These are phyloP conservation scores for Pocillopora grandis DNA, from an alignment of 92 coral and sea anemone genomes.

Conservation along the genomic window DNA sequence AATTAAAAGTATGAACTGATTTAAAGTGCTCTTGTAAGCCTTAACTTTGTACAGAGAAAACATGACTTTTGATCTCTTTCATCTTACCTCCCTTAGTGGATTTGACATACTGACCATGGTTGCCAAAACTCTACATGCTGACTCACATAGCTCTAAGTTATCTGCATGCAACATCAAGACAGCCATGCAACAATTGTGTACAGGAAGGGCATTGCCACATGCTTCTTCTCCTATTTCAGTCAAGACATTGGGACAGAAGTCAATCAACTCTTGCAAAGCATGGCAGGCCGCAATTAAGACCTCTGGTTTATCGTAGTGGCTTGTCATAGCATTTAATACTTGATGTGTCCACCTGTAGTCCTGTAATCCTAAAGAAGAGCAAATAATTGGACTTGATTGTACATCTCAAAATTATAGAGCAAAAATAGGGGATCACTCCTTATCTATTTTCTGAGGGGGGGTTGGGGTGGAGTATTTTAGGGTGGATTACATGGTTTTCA, in stretches of 20 bases:
- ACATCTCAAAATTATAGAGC: too few species aligned
- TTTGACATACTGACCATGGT: conserved; percentile 56
- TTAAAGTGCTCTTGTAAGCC: too few species aligned
- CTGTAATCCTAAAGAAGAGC: conserved; percentile 44
- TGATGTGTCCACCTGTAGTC: conserved; percentile 70
- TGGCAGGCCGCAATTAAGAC: conserved; percentile 71
- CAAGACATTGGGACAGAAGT: conserved; percentile 63
- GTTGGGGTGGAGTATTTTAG: too few species aligned
- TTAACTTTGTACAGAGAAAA: too few species aligned
- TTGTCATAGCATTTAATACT: conserved; percentile 78
- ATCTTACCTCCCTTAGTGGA: conserved; percentile 70
- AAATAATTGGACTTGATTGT: not conserved
- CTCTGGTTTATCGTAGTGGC: conserved; percentile 70
- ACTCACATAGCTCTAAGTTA: conserved; percentile 54
- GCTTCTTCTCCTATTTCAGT: conserved; percentile 63
- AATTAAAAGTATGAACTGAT: too few species aligned
- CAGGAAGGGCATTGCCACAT: conserved; percentile 52
- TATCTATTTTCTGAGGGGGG: too few species aligned
- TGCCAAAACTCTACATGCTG: conserved; percentile 68
- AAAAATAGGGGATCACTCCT: too few species aligned
- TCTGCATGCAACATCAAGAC: conserved; percentile 70
- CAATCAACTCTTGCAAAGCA: conserved; percentile 60
- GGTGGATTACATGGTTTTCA: too few species aligned
- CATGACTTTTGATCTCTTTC: not conserved
- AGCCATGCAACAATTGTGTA: conserved; percentile 68